phyloP scores from a whole-genome alignment of 1,140 invertebrate species.

The Sarcophaga bullata region DNA sequence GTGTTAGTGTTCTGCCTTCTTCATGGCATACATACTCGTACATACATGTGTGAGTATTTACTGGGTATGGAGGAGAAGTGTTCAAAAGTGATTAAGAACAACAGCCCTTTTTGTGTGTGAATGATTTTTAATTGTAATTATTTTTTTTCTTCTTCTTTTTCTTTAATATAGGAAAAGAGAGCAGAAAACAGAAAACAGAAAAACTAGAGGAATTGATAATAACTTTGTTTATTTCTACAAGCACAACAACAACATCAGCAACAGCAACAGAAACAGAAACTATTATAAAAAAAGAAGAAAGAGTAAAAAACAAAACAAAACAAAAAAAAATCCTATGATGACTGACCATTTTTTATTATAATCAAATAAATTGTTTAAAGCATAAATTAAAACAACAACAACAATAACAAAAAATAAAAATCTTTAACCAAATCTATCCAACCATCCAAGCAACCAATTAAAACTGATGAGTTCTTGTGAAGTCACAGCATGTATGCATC shows the following conservation, averaged over 20 bases:
- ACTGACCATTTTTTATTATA: neutral
- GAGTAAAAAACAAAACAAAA: too few species aligned
- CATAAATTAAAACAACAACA: neutral
- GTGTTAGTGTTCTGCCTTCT: too few species aligned
- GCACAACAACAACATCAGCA: neutral
- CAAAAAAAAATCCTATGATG: neutral
- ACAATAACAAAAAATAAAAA: neutral
- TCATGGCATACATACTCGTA: neutral
- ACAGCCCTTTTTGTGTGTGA: neutral
- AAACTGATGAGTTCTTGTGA: neutral
- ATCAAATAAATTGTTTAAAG: slow-evolving; percentile 8
- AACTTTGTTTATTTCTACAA: slow-evolving; percentile 15
- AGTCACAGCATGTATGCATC: neutral
- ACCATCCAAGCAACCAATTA: neutral
- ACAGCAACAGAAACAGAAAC: too few species aligned
- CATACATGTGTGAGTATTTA: neutral
- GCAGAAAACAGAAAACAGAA: too few species aligned
- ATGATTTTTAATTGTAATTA: neutral
- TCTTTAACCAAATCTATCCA: neutral
- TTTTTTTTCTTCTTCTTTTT: neutral
- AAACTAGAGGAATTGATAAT: neutral
- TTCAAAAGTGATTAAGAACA: slow-evolving; percentile 3
- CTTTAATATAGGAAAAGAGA: too few species aligned
- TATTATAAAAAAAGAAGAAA: too few species aligned
- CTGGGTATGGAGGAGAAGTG: neutral